Evolutionary conservation across 2,888 invertebrate species (phyloP), one percentile per base, ranked within the genome.

Genomic region (Cenopis cana): DNA sequence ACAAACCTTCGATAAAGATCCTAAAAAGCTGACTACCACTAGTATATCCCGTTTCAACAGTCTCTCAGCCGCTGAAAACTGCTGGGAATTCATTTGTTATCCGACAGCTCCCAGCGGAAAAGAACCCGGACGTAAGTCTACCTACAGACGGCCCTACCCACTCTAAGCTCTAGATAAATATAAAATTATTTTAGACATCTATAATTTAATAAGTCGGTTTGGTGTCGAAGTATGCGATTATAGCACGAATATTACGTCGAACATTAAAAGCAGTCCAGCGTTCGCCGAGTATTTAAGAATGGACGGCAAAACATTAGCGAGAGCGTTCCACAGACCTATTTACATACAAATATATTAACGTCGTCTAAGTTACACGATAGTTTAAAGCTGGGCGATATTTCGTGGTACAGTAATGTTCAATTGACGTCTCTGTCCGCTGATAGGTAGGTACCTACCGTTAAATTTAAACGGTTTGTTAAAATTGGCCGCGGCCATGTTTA

Each of bases 131-230:
- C 67, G 59, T 52, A 55, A 49, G 46, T 46, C 46, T 46, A n/a
- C n/a, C 66, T 71, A 71, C 71, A 69, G 52, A 64, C 83, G 79
- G 89, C 89, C 89, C 93, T 93, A 93, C 85, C 76, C 90, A 83
- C 82, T 82, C 93, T 93, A 93, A 93, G 93, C 93, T 93, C 93
- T 92, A 93, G 87, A 85, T 87, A 90, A 87, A 90, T 91, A 89
- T 89, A 91, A 87, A 88, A 91, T 67, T 89, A 89, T 84, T 84
- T 87, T 87, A 91, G 84, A 89, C 86, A 86, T 86, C 84, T 89
- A 87, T 85, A 82, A 81, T 84, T 82, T 82, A 82, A 83, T 82
- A 84, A 87, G 81, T 89, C 81, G 80, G 85, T 88, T 87, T 88
- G 85, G 89, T 91, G 89, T 90, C 85, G 82, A 87, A 89, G 84